phyloP scores from a whole-genome alignment of 1,140 invertebrate species.

The Ditylenchus dipsaci region DNA sequence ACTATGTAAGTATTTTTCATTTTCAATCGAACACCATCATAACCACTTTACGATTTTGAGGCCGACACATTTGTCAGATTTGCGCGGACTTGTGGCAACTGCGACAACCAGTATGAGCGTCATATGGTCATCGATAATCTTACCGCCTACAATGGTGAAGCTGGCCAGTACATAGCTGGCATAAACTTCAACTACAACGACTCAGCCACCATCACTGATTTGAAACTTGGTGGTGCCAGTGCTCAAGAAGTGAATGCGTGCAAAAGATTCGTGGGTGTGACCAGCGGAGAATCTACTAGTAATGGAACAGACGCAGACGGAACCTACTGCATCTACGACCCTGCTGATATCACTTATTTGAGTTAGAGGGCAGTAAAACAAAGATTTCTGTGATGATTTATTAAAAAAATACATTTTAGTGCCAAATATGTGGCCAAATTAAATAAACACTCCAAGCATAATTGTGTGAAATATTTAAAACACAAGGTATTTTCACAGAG shows the following conservation, averaged over 20 bases:
- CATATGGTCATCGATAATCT: not conserved
- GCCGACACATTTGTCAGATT: not conserved
- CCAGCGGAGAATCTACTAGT: not conserved
- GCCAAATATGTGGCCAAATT: too few species aligned
- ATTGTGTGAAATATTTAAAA: too few species aligned
- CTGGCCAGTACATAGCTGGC: constrained; percentile 13
- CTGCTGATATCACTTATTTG: too few species aligned
- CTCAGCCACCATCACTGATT: not conserved
- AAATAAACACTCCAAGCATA: too few species aligned
- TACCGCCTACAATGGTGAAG: not conserved
- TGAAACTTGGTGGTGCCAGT: not conserved
- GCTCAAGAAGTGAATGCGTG: not conserved
- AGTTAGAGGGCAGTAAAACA: too few species aligned
- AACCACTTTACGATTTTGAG: too few species aligned
- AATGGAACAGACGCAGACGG: not conserved
- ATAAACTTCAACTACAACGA: constrained; percentile 14
- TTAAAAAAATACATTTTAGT: too few species aligned
- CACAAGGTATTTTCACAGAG: too few species aligned
- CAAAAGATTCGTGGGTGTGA: not conserved
- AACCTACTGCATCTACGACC: not conserved
- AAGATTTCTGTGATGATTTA: too few species aligned
- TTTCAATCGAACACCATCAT: too few species aligned
- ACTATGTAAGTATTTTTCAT: too few species aligned
- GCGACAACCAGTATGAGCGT: not conserved
- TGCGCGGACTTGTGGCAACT: constrained; percentile 12